Base-by-base conservation (phyloP, 2,888 invertebrate species). In the Esperia sulphurella region DNA sequence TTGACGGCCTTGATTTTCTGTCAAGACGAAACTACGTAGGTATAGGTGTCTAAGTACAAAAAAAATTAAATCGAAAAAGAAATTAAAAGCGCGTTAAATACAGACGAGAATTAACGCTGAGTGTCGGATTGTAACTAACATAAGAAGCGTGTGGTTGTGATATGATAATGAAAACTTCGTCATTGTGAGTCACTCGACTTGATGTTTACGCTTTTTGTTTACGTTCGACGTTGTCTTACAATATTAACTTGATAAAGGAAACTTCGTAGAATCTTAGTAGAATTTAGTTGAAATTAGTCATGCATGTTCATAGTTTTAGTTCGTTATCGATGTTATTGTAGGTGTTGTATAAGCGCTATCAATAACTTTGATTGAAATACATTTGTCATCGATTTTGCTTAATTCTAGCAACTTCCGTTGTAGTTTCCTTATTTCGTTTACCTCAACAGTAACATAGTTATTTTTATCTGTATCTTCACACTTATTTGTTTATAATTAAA, bases 151-250 rank as follows among this genome's bases (percentile, higher is more conserved):
- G 73, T 65, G 68, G 65, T 73, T 73, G 80, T 82, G 84, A 83
- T 82, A 86, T 87, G 86, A 87, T 89, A 86, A 88, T 85, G 85
- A 86, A 76, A 73, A 74, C 78, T 73, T 77, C 83, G 82, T 85
- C 86, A 86, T 85, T 74, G 88, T 89, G 89, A 89, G 87, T 89
- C 89, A 89, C 74, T 75, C 66, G 76, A 65, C 73, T 75, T 77
- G 68, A 66, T 85, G 85, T 85, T 83, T 84, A 83, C 76, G 78
- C 81, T 86, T 84, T 72, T 78, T 87, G 84, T 87, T 87, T 85
- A 85, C 82, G 65, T 76, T 78, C 61, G 56, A 68, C 59, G 61
- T 67, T 69, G 65, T 69, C 68, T 71, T 59, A 65, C 60, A 59
- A 57, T 63, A 59, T 70, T 63, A 64, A 60, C 63, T 63, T 61